Evolutionary conservation across 2,797 vertebrate genomes (phyloP).

Genomic region (Spheniscus humboldti): DNA sequence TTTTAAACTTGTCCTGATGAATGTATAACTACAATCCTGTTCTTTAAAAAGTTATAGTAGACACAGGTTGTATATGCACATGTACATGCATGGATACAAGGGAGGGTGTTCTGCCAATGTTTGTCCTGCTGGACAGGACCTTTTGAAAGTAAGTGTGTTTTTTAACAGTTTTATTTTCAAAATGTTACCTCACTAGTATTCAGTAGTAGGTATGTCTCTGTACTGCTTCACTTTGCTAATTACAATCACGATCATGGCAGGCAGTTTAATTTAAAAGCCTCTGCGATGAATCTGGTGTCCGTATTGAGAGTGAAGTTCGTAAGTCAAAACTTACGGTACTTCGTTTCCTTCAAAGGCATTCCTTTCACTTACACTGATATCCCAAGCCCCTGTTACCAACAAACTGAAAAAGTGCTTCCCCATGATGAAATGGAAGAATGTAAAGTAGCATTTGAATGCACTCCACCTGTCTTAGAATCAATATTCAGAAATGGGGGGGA

Average conservation of each 20-base stretch:
- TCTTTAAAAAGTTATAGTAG: constrained; percentile 58
- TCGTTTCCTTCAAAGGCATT: constrained; percentile 36
- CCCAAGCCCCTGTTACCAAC: constrained; percentile 11
- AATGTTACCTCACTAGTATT: constrained; percentile 72
- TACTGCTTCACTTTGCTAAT: constrained; percentile 56
- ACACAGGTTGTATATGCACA: constrained; percentile 64
- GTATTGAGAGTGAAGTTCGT: background rate
- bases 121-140: constrained; percentile 76
- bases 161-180: constrained; percentile 67
- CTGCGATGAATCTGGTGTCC: background rate
- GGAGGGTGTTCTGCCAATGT: constrained; percentile 67
- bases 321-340: constrained; percentile 21
- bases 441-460: background rate
- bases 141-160: constrained; percentile 63
- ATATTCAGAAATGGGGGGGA: background rate
- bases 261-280: constrained; percentile 43
- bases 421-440: background rate
- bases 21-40: constrained; percentile 66
- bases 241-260: constrained; percentile 24
- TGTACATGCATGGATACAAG: constrained; percentile 64
- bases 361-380: constrained; percentile 2
- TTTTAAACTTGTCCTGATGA: constrained; percentile 64
- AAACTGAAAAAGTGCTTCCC: constrained; percentile 9
- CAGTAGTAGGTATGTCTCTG: constrained; percentile 33
- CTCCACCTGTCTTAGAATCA: constrained; percentile 1